Percentiles rank a stretch among this genome's conserved stretches.
phyloP scores from a whole-genome alignment of 2,888 invertebrate genomes.

The Caradrina clavipalpis region DNA sequence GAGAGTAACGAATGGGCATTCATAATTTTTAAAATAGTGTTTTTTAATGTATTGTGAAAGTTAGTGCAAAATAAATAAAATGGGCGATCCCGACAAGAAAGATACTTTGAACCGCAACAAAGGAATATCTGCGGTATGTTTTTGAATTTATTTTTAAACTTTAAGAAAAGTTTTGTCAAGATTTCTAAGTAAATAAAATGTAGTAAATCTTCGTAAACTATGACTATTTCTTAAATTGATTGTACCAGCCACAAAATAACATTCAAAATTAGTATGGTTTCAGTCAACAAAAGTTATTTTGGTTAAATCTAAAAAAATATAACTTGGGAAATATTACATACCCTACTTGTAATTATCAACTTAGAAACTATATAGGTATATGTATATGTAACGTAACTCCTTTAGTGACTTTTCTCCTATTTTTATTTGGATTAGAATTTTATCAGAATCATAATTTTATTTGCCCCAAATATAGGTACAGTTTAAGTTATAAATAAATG shows the following conservation, averaged over 20 bases:
- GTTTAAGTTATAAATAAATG: too few relatives aligned
- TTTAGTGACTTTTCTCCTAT: too few relatives aligned
- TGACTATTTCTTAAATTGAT: background rate
- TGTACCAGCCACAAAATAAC: background rate
- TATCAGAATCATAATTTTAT: too few relatives aligned
- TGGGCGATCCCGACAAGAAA: conserved; percentile 40
- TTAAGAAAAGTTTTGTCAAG: background rate
- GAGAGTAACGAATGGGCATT: too few relatives aligned
- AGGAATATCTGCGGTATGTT: conserved; percentile 39
- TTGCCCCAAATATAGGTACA: too few relatives aligned
- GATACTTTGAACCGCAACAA: conserved; percentile 22
- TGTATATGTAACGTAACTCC: too few relatives aligned
- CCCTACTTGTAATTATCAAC: too few relatives aligned
- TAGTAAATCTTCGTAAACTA: background rate
- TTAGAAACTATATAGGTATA: too few relatives aligned
- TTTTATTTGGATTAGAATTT: too few relatives aligned
- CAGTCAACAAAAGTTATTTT: background rate
- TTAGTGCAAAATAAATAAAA: conserved; percentile 24
- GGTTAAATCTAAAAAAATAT: background rate
- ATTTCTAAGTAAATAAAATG: background rate
- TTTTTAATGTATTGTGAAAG: background rate
- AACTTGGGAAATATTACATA: too few relatives aligned
- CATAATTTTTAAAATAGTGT: background rate
- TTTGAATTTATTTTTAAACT: background rate
- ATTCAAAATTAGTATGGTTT: background rate